Evolutionary conservation across 2,113 vertebrate species (phyloP).

Genomic region (Crotalus tigris): DNA sequence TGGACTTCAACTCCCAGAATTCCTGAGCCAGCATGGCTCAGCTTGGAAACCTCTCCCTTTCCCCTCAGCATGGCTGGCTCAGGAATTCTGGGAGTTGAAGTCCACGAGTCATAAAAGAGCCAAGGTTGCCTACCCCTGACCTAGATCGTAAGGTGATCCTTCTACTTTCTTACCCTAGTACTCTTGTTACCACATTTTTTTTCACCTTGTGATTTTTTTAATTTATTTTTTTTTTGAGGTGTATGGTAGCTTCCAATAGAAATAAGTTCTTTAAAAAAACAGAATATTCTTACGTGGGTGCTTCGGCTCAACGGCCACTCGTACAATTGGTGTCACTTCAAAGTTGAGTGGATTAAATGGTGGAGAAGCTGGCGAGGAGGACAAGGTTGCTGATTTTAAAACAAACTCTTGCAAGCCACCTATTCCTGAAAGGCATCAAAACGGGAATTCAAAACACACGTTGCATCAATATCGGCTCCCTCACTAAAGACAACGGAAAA

Average conservation of each 20-base stretch:
- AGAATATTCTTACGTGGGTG: slow-evolving; percentile 84
- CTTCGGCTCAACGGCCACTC: slow-evolving; percentile 91
- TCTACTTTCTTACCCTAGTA: neutral
- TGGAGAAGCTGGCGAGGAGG: slow-evolving; percentile 80
- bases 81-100: too few relatives aligned
- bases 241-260: neutral
- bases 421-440: slow-evolving; percentile 74
- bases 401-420: slow-evolving; percentile 89
- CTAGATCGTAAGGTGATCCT: neutral
- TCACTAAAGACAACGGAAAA: neutral
- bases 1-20: too few relatives aligned
- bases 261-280: neutral
- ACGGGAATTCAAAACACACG: neutral
- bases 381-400: slow-evolving; percentile 91
- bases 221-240: neutral
- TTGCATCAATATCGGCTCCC: neutral
- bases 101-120: too few relatives aligned
- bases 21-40: too few relatives aligned
- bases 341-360: slow-evolving; percentile 92
- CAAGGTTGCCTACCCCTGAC: too few relatives aligned
- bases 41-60: too few relatives aligned
- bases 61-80: too few relatives aligned
- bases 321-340: slow-evolving; percentile 90
- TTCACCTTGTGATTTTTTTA: too few relatives aligned
- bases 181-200: too few relatives aligned